Evolutionary conservation across 2,797 vertebrate species (phyloP), one percentile per base, ranked within the genome.

Genomic region (Avahi laniger): DNA sequence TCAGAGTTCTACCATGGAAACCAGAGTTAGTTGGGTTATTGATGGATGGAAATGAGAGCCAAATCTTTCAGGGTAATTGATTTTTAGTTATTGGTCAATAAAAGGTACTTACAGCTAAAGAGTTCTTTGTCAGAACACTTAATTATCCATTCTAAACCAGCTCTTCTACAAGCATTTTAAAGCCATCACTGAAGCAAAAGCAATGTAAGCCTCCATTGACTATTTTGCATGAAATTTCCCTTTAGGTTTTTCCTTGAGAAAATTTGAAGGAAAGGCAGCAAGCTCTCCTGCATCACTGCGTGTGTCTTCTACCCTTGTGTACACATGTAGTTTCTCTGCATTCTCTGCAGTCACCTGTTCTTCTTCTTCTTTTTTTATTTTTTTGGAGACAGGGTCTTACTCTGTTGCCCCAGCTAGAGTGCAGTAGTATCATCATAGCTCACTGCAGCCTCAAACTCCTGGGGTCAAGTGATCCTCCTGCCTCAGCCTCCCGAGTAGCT

Each of bases 81-180:
- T 88, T 96, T 97, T 97, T 95, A 97, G 91, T 93, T 97, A 96
- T 94, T 96, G 82, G 70, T 97, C 94, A 95, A 95, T 97, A 92
- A 95, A 96, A 91, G 81, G 72, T 72, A 84, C 86, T 33, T 73
- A 89, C 69, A 94, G 78, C 87, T 96, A 90, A 97, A 96, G 90
- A 92, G 41, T 48, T 67, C 80, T 97, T 96, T 92, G 65, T 94
- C 76, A 95, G 81, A 95, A 46, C 61, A 57, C 87, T 97, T 97
- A 92, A 97, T 97, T 95, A 96, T 95, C 69, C 65, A 93, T 83
- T 91, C 63, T 86, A 89, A 91, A 90, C 57, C 80, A 93, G 35
- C 61, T 95, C 80, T 83, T 65, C 52, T 63, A 50, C 12, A 81
- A 78, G 30, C 76, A 46, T 76, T 94, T 87, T 85, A 89, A 94